These are phyloP conservation scores for Microhierax caerulescens DNA, from an alignment of 2,797 vertebrate species.

Conservation along the genomic window DNA sequence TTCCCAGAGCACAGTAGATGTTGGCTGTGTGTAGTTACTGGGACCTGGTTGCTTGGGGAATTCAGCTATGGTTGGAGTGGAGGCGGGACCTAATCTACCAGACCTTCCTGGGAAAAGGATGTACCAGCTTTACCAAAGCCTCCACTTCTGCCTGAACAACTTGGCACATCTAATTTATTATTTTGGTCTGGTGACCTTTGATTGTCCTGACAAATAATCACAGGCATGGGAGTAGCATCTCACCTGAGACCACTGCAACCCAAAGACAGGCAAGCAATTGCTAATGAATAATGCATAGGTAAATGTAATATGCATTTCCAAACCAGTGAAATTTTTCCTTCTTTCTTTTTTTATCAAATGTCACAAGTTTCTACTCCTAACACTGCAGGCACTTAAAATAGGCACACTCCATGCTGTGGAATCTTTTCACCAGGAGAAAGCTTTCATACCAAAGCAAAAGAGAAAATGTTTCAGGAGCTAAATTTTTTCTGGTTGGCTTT, in stretches of 20 bases:
- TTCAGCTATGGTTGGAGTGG: neutral
- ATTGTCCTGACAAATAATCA: neutral
- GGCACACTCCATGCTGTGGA: neutral
- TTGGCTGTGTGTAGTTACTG: neutral
- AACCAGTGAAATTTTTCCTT: neutral
- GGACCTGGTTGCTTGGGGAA: neutral
- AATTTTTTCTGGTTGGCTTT: neutral
- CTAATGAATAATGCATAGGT: neutral
- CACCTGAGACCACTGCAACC: neutral
- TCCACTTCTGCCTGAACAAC: neutral
- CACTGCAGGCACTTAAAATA: neutral
- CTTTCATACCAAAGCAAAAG: neutral
- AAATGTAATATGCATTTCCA: neutral
- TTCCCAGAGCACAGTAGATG: neutral
- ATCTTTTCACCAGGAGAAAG: neutral
- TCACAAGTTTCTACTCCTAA: neutral
- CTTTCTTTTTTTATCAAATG: neutral
- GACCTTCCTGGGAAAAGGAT: neutral
- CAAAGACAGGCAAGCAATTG: neutral
- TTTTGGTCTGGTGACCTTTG: neutral
- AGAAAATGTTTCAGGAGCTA: neutral
- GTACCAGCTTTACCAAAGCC: neutral
- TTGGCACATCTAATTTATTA: neutral
- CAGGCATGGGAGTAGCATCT: neutral
- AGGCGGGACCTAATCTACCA: neutral